A percentile compares a stretch with the other conserved stretches of the same genome.
phyloP scores from a whole-genome alignment of 1,140 invertebrate genomes.

The Drosophila aff. region DNA sequence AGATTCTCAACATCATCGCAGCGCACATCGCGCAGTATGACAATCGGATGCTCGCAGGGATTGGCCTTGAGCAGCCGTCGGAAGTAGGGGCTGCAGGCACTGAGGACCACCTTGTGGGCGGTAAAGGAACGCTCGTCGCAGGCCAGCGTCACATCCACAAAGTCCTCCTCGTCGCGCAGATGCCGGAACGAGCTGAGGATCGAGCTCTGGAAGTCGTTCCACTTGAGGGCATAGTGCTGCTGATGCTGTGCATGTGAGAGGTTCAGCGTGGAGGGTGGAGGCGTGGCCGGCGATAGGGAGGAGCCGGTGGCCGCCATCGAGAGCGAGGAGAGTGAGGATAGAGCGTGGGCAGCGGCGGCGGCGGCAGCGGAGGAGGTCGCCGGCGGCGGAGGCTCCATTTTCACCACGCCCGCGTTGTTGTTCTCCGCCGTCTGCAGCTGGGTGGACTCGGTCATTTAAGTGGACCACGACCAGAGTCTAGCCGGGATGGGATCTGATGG shows the following conservation, averaged over 20 bases:
- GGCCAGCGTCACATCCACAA: conserved; percentile 96
- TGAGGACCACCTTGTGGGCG: conserved; percentile 96
- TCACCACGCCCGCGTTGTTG: conserved; percentile 83
- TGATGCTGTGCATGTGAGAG: conserved; percentile 48
- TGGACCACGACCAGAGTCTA: conserved; percentile 44
- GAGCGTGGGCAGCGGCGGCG: conserved; percentile 55
- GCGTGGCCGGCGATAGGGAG: conserved; percentile 68
- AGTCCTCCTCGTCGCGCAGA: conserved; percentile 93
- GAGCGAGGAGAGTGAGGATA: conserved; percentile 64
- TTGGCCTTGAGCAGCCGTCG: conserved; percentile 95
- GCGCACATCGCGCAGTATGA: conserved; percentile 95
- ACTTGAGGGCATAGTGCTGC: conserved; percentile 96
- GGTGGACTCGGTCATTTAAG: conserved; percentile 85
- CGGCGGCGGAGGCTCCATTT: conserved; percentile 84
- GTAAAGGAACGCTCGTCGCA: conserved; percentile 95
- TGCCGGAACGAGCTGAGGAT: conserved; percentile 95
- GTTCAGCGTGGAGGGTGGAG: conserved; percentile 41
- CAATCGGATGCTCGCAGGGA: conserved; percentile 97
- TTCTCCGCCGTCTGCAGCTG: conserved; percentile 84
- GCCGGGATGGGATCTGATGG: conserved; percentile 25
- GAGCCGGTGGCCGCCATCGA: conserved; percentile 60
- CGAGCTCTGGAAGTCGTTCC: conserved; percentile 96
- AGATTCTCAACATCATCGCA: conserved; percentile 96
- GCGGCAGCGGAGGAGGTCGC: conserved; percentile 64
- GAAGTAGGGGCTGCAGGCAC: conserved; percentile 97